phyloP scores from a whole-genome alignment of 2,797 vertebrate species.

The Danio choprae region DNA sequence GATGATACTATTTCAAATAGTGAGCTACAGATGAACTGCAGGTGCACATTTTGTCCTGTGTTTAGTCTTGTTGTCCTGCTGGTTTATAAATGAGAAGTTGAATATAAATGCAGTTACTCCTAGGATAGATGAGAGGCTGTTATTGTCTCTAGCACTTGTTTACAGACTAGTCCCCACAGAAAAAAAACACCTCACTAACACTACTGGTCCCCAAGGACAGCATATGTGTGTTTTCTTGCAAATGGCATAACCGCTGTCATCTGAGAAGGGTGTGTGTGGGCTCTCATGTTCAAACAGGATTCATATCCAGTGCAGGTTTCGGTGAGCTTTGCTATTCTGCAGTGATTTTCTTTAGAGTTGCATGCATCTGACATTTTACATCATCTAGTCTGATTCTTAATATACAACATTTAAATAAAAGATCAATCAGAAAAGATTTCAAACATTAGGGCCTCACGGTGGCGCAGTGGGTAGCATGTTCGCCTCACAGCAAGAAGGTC shows the following conservation, averaged over 20 bases:
- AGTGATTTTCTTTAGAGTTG: not conserved
- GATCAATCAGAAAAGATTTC: not conserved
- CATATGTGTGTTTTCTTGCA: constrained; percentile 16
- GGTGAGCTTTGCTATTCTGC: constrained; percentile 1
- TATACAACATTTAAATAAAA: not conserved
- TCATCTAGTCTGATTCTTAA: not conserved
- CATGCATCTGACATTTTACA: not conserved
- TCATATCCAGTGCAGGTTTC: constrained; percentile 16
- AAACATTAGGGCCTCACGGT: no score
- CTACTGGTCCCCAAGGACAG: constrained; percentile 2
- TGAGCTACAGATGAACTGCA: not conserved
- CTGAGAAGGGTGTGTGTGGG: constrained; percentile 39
- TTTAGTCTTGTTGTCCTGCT: constrained; percentile 20
- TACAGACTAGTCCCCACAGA: constrained; percentile 6
- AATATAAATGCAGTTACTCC: not conserved
- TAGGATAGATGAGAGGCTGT: constrained; percentile 8
- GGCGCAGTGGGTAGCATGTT: no score
- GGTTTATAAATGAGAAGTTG: constrained; percentile 19
- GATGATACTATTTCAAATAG: constrained; percentile 5
- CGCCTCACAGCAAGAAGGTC: no score
- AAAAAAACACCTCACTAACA: constrained; percentile 24
- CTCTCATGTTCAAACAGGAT: constrained; percentile 35
- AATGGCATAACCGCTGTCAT: constrained; percentile 29
- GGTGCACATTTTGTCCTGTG: not conserved
- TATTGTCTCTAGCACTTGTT: constrained; percentile 35